A percentile compares a stretch with the other conserved stretches of the same genome.
Evolutionary conservation across 2,888 invertebrate genomes (phyloP).

Genomic region (Laspeyria flexula): DNA sequence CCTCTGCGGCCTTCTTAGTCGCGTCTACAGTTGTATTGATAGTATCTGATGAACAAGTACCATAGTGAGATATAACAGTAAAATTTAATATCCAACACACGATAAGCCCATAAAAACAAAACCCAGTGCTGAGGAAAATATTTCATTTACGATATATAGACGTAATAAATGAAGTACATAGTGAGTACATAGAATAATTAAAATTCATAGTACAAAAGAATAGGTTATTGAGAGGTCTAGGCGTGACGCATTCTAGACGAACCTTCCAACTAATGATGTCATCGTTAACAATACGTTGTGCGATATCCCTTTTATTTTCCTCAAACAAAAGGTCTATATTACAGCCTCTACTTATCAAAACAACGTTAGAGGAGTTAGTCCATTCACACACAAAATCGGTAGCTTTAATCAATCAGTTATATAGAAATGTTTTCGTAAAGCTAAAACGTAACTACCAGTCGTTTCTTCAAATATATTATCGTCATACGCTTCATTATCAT

Average conservation of each 20-base stretch:
- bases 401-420: not conserved
- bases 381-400: conserved; percentile 1
- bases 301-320: conserved; percentile 5
- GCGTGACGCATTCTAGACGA: conserved; percentile 10
- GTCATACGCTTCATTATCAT: conserved; percentile 34
- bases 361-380: conserved; percentile 2
- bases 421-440: conserved; percentile 5
- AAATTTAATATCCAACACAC: no score
- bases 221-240: conserved; percentile 2
- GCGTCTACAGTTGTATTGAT: conserved; percentile 74
- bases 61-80: not conserved
- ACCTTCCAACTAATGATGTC: conserved; percentile 14
- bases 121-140: no score
- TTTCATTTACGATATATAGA: no score
- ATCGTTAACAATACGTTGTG: conserved; percentile 2
- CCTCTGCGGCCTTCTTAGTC: conserved; percentile 77
- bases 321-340: conserved; percentile 14
- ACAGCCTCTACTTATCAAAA: conserved; percentile 1
- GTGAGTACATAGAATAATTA: not conserved
- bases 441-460: conserved; percentile 45
- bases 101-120: no score
- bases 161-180: no score
- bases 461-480: conserved; percentile 47
- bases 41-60: conserved; percentile 61
- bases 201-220: not conserved